These are phyloP conservation scores for Leucophora obtusa DNA, from an alignment of 2,888 invertebrate genomes.

Conservation along the genomic window DNA sequence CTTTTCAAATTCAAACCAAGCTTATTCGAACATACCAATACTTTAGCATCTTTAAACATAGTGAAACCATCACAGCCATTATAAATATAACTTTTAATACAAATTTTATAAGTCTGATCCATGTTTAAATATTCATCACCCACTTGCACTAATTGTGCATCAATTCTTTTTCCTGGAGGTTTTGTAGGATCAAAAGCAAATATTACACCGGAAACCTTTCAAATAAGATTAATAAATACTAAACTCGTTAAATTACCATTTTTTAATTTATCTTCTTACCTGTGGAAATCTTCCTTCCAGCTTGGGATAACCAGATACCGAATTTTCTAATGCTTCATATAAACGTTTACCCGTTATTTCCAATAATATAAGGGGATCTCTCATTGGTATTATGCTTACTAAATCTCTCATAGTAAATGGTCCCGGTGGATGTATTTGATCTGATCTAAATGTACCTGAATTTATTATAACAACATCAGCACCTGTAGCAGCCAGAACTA, in stretches of 20 bases:
- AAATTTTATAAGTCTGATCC: slow-evolving; percentile 86
- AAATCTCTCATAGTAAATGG: slow-evolving; percentile 91
- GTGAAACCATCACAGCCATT: slow-evolving; percentile 92
- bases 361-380: slow-evolving; percentile 89
- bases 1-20: background rate
- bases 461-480: slow-evolving; percentile 92
- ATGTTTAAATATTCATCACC: slow-evolving; percentile 89
- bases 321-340: slow-evolving; percentile 88
- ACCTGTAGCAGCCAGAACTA: slow-evolving; percentile 89
- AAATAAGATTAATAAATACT: no score
- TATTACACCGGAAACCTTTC: slow-evolving; percentile 85
- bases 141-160: slow-evolving; percentile 86
- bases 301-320: slow-evolving; percentile 91
- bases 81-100: slow-evolving; percentile 89
- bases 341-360: slow-evolving; percentile 85
- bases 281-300: slow-evolving; percentile 94
- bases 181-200: slow-evolving; percentile 87
- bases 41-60: slow-evolving; percentile 85
- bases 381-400: slow-evolving; percentile 90
- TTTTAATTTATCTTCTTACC: slow-evolving; percentile 71
- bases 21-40: slow-evolving; percentile 81
- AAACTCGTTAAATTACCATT: background rate
- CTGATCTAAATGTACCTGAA: slow-evolving; percentile 82
- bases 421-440: slow-evolving; percentile 86
- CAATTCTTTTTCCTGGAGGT: slow-evolving; percentile 85